phyloP scores from a whole-genome alignment of 2,888 invertebrate species.

The Troides oblongomaculatus region DNA sequence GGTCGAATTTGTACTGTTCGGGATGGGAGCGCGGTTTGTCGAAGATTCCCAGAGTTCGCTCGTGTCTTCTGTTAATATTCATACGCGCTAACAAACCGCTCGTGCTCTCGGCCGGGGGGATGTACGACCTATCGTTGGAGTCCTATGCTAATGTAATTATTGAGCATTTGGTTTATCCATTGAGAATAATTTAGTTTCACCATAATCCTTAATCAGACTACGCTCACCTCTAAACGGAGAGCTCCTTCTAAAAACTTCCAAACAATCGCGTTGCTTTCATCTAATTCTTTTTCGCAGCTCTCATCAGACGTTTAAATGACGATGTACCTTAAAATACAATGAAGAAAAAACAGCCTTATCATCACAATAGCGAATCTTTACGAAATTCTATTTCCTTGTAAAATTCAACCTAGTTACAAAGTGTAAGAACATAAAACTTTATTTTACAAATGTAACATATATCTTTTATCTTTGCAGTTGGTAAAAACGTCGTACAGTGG shows the following conservation, averaged over 20 bases:
- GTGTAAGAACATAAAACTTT: not conserved
- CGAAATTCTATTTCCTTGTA: not conserved
- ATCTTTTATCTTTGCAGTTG: conserved; percentile 48
- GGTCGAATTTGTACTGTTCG: conserved; percentile 59
- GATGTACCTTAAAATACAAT: no score
- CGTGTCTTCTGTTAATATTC: conserved; percentile 51
- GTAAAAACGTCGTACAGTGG: conserved; percentile 71
- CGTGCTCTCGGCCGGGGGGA: conserved; percentile 63
- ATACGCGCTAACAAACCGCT: conserved; percentile 57
- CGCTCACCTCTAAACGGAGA: no score
- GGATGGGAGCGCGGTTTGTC: conserved; percentile 64
- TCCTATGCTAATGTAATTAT: conserved; percentile 54
- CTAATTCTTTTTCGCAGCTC: no score
- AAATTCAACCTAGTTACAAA: not conserved
- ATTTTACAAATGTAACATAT: not conserved
- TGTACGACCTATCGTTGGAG: conserved; percentile 59
- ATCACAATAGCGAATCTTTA: not conserved
- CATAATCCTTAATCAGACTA: not conserved
- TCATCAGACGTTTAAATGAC: no score
- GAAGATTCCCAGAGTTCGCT: conserved; percentile 50
- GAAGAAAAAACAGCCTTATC: no score
- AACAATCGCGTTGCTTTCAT: no score
- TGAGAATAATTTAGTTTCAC: not conserved
- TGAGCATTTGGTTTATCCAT: not conserved
- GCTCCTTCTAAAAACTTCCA: no score